phyloP scores from a whole-genome alignment of 2,113 vertebrate genomes.

The Nerophis ophidion region DNA sequence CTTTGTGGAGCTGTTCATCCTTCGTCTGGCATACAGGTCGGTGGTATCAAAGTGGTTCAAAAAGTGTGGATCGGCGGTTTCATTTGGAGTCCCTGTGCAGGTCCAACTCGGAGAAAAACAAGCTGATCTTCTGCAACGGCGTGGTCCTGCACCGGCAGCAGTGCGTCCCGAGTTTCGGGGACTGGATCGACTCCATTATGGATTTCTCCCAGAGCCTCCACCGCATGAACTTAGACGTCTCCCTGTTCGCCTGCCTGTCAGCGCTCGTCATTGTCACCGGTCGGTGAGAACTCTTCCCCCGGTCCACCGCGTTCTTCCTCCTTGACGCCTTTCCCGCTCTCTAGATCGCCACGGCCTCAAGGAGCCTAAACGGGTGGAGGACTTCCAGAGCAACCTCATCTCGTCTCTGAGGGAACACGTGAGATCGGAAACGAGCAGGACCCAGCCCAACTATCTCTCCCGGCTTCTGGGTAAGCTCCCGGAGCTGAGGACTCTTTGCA shows the following conservation, averaged over 20 bases:
- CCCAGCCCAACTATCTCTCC: slow-evolving; percentile 81
- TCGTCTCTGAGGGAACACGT: slow-evolving; percentile 85
- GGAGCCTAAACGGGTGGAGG: slow-evolving; percentile 84
- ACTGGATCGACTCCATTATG: slow-evolving; percentile 89
- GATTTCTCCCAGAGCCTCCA: slow-evolving; percentile 86
- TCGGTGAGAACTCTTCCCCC: slow-evolving; percentile 33
- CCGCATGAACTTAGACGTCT: slow-evolving; percentile 81
- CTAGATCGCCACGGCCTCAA: slow-evolving; percentile 87
- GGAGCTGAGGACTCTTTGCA: slow-evolving; percentile 87
- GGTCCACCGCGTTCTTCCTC: slow-evolving; percentile 7
- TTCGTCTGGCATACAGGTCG: slow-evolving; percentile 88
- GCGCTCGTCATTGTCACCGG: slow-evolving; percentile 89
- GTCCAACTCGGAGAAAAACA: slow-evolving; percentile 83
- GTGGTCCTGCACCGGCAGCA: slow-evolving; percentile 85
- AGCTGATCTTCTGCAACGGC: slow-evolving; percentile 88
- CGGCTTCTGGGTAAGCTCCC: slow-evolving; percentile 87
- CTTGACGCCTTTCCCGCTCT: slow-evolving; percentile 13
- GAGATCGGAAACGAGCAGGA: slow-evolving; percentile 64
- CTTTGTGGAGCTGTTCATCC: slow-evolving; percentile 91
- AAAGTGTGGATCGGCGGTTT: too few relatives aligned
- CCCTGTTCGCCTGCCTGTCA: slow-evolving; percentile 84
- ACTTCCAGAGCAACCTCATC: slow-evolving; percentile 86
- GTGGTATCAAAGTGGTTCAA: not conserved
- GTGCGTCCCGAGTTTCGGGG: slow-evolving; percentile 84
- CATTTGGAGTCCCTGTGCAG: slow-evolving; percentile 51